Evolutionary conservation across 1,140 invertebrate genomes (phyloP), one percentile per base, ranked within the genome.

Genomic region (Chlorops oryzae): DNA sequence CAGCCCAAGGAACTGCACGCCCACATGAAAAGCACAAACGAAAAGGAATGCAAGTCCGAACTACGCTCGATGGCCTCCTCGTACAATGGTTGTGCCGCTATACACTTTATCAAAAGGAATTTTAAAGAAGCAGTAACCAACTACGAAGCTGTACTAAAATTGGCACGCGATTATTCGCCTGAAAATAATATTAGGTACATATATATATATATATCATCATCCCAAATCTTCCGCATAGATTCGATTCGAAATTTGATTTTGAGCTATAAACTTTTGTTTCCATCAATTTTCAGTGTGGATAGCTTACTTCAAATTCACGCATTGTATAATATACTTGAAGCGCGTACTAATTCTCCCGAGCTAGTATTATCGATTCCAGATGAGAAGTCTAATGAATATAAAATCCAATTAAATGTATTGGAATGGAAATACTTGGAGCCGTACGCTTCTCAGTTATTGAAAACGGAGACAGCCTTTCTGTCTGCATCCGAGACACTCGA

Each of bases 291-390:
- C 35, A 69, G 62, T 3, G 68, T 78, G 23, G 76, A 78, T 58
- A 77, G 72, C 40, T 63, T 78, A 23, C 69, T 80, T 55, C 75
- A 80, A 56, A 78, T 88, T 22, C 87, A 90, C 70, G 78, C 84
- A 1, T 63, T 85, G 42, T 75, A 84, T 55, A 90, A 90, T 67
- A 67, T 88, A 21, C 62, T 62, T 3, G 46, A 66, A 40, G 65
- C 61, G 9, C 55, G 9, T 41, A 12, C 44, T 22, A 42, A 35
- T 6, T 15, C 54, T 40, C 37, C 5, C 35, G 25, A 41, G n/a
- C 23, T n/a, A 5, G 25, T 3, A n/a, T 34, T n/a, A n/a, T n/a
- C n/a, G n/a, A n/a, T n/a, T n/a, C n/a, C n/a, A n/a, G n/a, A n/a
- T n/a, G n/a, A n/a, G n/a, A n/a, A 63, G 17, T 17, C 40, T 40